Conservation (phyloP, 2,888 invertebrate genomes). For the Tipula unca region DNA sequence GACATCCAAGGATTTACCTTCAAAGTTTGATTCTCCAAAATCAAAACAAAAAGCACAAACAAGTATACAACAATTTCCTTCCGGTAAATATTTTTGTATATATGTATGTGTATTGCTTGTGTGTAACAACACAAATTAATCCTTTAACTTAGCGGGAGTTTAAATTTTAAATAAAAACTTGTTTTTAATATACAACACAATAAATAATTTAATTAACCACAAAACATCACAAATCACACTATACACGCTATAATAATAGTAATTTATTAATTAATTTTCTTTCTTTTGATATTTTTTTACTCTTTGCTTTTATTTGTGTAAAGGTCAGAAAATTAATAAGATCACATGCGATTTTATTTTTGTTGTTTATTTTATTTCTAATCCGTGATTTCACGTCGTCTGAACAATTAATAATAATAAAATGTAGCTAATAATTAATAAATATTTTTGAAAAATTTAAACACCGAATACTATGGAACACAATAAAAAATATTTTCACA, state of each 20-base stretch:
- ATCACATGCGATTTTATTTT: not conserved
- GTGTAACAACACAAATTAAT: not conserved
- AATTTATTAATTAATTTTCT: not conserved
- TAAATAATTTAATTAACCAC: not conserved
- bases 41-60: not conserved
- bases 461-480: not conserved
- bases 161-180: not conserved
- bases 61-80: not conserved
- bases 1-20: not conserved
- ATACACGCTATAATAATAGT: not conserved
- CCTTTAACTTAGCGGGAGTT: not conserved
- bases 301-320: not conserved
- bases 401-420: not conserved
- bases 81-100: not conserved
- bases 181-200: not conserved
- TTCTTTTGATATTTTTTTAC: not conserved
- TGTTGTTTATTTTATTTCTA: not conserved
- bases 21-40: slow-evolving; percentile 8
- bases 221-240: not conserved
- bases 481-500: not conserved
- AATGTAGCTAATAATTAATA: not conserved
- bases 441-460: not conserved
- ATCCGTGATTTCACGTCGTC: not conserved
- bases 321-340: not conserved
- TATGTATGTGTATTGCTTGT: too few species aligned